These are phyloP conservation scores for Phrynosoma blainvillii DNA, from an alignment of 2,113 vertebrate genomes.

Conservation along the genomic window DNA sequence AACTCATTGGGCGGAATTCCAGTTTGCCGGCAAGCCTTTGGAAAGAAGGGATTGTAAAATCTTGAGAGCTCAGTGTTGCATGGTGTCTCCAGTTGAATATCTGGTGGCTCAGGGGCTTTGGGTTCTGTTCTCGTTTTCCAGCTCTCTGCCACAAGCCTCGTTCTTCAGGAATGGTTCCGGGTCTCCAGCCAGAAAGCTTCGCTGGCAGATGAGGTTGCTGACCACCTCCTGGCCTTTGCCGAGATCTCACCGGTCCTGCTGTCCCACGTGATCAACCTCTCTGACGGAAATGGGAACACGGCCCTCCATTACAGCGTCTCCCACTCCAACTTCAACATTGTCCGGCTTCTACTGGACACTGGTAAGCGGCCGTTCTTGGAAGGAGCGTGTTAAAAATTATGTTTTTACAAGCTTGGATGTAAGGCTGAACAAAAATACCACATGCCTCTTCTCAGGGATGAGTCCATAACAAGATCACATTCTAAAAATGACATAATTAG, in stretches of 20 bases:
- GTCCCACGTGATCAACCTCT: conserved; percentile 90
- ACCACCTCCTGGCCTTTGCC: conserved; percentile 84
- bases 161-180: conserved; percentile 94
- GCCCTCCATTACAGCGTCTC: conserved; percentile 97
- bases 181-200: conserved; percentile 91
- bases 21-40: too few relatives aligned
- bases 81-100: too few relatives aligned
- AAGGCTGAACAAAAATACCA: too few relatives aligned
- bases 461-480: too few relatives aligned
- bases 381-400: background rate
- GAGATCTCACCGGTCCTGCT: conserved; percentile 83
- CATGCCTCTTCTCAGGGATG: background rate
- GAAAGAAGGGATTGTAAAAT: too few relatives aligned
- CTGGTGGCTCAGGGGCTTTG: too few relatives aligned
- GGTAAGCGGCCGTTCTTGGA: conserved; percentile 71
- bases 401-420: too few relatives aligned
- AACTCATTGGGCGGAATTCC: too few relatives aligned
- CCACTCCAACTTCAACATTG: conserved; percentile 92
- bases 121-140: conserved; percentile 40
- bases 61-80: too few relatives aligned
- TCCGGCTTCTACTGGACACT: conserved; percentile 88
- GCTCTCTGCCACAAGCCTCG: conserved; percentile 83
- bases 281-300: conserved; percentile 92
- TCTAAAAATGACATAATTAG: too few relatives aligned
- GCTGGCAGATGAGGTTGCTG: conserved; percentile 74